Conservation (phyloP, 2,797 vertebrate genomes). For the Neomorphus geoffroyi region DNA sequence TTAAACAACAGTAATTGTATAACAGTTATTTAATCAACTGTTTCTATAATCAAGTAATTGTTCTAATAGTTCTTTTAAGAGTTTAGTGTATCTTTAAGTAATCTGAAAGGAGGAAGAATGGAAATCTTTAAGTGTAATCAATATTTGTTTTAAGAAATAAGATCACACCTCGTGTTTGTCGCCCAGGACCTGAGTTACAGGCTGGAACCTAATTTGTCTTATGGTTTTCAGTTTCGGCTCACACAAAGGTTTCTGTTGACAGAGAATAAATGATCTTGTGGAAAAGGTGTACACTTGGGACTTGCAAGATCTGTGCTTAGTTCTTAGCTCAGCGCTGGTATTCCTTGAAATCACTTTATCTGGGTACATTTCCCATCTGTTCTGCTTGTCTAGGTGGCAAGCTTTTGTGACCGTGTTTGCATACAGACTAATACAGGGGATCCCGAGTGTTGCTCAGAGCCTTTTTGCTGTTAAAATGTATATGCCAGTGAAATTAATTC, state of each 20-base stretch:
- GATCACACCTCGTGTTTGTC: background rate
- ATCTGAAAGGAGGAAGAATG: background rate
- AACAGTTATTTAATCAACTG: background rate
- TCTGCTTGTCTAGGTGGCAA: background rate
- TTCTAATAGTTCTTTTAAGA: background rate
- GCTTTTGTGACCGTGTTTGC: background rate
- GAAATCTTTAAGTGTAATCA: background rate
- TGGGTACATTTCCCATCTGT: background rate
- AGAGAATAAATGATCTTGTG: background rate
- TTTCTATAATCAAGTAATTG: background rate
- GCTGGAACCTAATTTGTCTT: background rate
- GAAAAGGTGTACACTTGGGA: background rate
- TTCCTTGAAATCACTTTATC: slow-evolving; percentile 5
- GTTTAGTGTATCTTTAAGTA: background rate
- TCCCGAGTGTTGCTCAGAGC: background rate
- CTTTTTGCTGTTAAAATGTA: background rate
- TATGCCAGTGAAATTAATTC: background rate
- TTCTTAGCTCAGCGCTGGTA: background rate
- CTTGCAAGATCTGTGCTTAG: background rate
- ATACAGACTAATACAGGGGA: background rate
- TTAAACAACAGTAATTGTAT: background rate
- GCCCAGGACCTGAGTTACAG: background rate
- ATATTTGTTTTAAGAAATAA: background rate
- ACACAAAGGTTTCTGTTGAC: background rate
- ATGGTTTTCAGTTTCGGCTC: background rate